phyloP scores from a whole-genome alignment of 1,140 invertebrate species.

The Euglossa dilemma region DNA sequence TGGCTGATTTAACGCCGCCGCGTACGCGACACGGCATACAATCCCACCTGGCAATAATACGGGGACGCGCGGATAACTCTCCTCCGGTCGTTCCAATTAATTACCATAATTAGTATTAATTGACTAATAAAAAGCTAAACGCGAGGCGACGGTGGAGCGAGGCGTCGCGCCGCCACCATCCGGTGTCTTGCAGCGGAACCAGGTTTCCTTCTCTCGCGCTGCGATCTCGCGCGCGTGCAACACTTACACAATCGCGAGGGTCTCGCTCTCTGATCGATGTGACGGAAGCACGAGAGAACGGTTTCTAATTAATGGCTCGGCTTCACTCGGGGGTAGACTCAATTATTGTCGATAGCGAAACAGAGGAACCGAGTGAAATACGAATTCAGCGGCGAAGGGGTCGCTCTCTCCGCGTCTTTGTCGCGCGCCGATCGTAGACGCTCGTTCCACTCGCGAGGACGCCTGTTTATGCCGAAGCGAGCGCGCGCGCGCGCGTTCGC shows the following conservation, averaged over 20 bases:
- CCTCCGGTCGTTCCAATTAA: slow-evolving; percentile 33
- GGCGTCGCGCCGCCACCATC: too few relatives aligned
- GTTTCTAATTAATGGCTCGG: slow-evolving; percentile 76
- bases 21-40: not conserved
- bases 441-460: not conserved
- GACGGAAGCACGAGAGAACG: slow-evolving; percentile 59
- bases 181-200: too few relatives aligned
- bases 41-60: slow-evolving; percentile 27
- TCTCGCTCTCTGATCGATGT: slow-evolving; percentile 47
- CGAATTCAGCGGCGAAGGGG: slow-evolving; percentile 52
- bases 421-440: not conserved
- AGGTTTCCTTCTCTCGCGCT: too few relatives aligned
- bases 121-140: slow-evolving; percentile 30
- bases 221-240: not conserved
- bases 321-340: slow-evolving; percentile 70
- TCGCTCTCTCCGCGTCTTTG: not conserved
- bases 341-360: slow-evolving; percentile 75
- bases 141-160: not conserved
- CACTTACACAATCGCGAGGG: too few relatives aligned
- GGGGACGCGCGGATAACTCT: slow-evolving; percentile 25
- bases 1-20: slow-evolving; percentile 22
- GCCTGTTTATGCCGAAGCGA: slow-evolving; percentile 51
- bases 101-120: slow-evolving; percentile 42
- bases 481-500: slow-evolving; percentile 4
- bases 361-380: slow-evolving; percentile 65